phyloP scores from a whole-genome alignment of 2,888 invertebrate genomes.

The Scaptomyza flava region DNA sequence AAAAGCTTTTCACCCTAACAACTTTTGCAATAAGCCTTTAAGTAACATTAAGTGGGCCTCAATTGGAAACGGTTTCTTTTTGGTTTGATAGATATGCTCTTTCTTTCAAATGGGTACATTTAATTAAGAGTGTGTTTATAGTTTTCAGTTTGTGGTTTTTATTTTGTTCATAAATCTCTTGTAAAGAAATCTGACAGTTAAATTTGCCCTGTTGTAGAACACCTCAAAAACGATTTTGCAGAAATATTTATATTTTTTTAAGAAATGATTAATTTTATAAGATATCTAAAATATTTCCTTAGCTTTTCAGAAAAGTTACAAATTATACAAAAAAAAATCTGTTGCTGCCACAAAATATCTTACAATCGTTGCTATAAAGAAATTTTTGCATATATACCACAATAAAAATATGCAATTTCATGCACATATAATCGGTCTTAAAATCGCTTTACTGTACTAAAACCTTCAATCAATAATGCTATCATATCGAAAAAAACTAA shows the following conservation, averaged over 20 bases:
- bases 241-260: no score
- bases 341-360: no score
- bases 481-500: constrained; percentile 4
- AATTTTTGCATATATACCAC: background rate
- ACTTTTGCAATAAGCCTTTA: background rate
- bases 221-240: no score
- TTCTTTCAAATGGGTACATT: background rate
- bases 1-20: constrained; percentile 1
- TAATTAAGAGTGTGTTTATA: background rate
- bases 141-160: background rate
- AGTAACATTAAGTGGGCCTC: background rate
- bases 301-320: no score
- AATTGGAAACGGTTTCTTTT: background rate
- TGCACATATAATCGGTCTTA: background rate
- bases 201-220: no score
- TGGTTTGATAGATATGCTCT: background rate
- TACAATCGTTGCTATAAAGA: background rate
- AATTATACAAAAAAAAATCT: no score
- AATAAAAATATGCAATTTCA: background rate
- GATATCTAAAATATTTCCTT: no score
- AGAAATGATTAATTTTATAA: no score
- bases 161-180: background rate
- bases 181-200: background rate
- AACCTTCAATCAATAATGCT: constrained; percentile 8
- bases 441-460: background rate